Conservation (phyloP, 1,140 invertebrate genomes). For the Bemisia tabaci region DNA sequence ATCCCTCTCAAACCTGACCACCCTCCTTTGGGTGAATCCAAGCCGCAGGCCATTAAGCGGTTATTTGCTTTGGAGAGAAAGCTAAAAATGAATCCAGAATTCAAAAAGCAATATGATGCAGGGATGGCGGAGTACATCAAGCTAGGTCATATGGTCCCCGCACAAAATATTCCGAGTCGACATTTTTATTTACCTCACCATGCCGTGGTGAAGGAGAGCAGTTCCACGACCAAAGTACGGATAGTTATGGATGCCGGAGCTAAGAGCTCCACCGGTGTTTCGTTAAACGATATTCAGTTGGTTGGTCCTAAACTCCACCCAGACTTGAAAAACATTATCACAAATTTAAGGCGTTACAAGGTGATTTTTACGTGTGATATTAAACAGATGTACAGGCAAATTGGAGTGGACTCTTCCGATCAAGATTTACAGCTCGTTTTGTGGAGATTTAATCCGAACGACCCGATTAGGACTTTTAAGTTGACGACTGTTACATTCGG, state of each 20-base stretch:
- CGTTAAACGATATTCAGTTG: constrained; percentile 21
- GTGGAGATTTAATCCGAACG: constrained; percentile 1
- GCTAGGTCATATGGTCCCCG: not conserved
- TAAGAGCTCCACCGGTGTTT: constrained; percentile 19
- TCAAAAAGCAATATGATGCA: not conserved
- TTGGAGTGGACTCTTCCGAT: not conserved
- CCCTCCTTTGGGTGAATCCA: not conserved
- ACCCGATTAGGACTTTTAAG: not conserved
- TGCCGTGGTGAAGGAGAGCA: constrained; percentile 10
- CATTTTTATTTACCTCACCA: constrained; percentile 14
- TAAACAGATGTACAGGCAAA: constrained; percentile 2
- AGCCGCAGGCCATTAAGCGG: not conserved
- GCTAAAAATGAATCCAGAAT: not conserved
- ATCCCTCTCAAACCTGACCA: not conserved
- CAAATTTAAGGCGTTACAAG: constrained; percentile 16
- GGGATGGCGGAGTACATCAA: constrained; percentile 3
- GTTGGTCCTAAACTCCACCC: constrained; percentile 22
- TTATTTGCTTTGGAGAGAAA: constrained; percentile 3
- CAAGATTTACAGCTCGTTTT: constrained; percentile 3
- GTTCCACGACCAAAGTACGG: constrained; percentile 24
- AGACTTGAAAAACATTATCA: constrained; percentile 23
- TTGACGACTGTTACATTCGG: constrained; percentile 6
- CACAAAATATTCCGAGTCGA: not conserved
- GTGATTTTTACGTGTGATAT: constrained; percentile 14
- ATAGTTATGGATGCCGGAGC: constrained; percentile 29